These are phyloP conservation scores for Ochotona princeps DNA, from an alignment of 2,113 vertebrate genomes.

Conservation along the genomic window DNA sequence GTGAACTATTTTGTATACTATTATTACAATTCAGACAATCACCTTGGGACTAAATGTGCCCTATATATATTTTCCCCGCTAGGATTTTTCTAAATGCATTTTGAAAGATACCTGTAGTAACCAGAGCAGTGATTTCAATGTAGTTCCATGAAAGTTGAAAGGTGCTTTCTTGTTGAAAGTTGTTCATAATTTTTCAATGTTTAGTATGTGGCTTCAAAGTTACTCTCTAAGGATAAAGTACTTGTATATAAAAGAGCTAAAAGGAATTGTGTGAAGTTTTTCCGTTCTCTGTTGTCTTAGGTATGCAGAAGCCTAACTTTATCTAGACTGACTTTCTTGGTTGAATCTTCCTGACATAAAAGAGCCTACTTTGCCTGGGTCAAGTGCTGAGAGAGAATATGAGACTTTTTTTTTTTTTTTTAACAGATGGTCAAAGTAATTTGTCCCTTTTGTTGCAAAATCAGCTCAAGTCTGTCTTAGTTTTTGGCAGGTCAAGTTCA, in stretches of 20 bases:
- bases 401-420: neutral
- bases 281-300: neutral
- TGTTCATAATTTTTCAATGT: constrained; percentile 43
- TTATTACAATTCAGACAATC: neutral
- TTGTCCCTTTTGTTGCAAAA: neutral
- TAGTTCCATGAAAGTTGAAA: constrained; percentile 49
- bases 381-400: neutral
- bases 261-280: neutral
- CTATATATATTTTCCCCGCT: neutral
- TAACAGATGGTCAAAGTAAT: neutral
- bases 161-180: neutral
- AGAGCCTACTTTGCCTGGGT: neutral
- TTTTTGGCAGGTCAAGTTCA: neutral
- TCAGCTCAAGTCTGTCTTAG: neutral
- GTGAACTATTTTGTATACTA: neutral
- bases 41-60: neutral
- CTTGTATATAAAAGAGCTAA: constrained; percentile 18
- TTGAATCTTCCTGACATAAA: neutral
- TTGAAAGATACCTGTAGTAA: neutral
- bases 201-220: constrained; percentile 60
- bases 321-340: neutral
- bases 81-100: constrained; percentile 46
- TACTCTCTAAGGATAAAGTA: constrained; percentile 2
- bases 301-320: neutral
- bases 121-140: constrained; percentile 26